These are phyloP conservation scores for Sphenopsis melanotis DNA, from an alignment of 2,797 vertebrate species.

Conservation along the genomic window DNA sequence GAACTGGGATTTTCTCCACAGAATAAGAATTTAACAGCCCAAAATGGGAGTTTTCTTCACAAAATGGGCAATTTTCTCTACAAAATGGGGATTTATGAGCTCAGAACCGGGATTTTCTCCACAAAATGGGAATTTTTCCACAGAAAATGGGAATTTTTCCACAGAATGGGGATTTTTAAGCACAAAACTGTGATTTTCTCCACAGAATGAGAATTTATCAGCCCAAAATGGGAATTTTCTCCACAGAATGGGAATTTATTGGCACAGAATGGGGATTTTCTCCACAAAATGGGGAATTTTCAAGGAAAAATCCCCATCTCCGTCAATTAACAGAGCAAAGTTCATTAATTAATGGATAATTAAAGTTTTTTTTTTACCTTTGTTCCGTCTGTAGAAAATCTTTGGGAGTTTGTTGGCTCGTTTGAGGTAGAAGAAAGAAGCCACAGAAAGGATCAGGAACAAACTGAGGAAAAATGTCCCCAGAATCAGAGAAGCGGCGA, in stretches of 20 bases:
- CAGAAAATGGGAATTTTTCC: not conserved
- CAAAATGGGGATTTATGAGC: not conserved
- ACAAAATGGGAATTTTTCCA: not conserved
- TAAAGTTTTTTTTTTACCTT: slow-evolving; percentile 77
- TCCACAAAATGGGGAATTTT: not conserved
- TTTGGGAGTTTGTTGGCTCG: slow-evolving; percentile 87
- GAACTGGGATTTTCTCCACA: not conserved
- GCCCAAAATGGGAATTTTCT: not conserved
- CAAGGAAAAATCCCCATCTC: not conserved
- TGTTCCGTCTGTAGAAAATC: slow-evolving; percentile 88
- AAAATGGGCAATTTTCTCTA: too few species aligned
- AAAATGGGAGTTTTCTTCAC: too few species aligned
- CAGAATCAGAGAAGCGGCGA: slow-evolving; percentile 89
- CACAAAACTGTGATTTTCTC: too few species aligned
- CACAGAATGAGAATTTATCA: too few species aligned
- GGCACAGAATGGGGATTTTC: not conserved
- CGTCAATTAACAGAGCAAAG: rapidly evolving
- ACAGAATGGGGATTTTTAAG: not conserved
- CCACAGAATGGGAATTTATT: not conserved
- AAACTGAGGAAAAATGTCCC: slow-evolving; percentile 91
- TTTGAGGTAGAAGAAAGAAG: slow-evolving; percentile 97
- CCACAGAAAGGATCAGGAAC: slow-evolving; percentile 91
- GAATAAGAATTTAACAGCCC: too few species aligned
- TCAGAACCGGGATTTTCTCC: too few species aligned
- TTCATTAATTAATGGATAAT: not conserved